A percentile compares a stretch with the other conserved stretches of the same genome.
Evolutionary conservation across 1,140 invertebrate species (phyloP).

Genomic region (Monomorium pharaonis): DNA sequence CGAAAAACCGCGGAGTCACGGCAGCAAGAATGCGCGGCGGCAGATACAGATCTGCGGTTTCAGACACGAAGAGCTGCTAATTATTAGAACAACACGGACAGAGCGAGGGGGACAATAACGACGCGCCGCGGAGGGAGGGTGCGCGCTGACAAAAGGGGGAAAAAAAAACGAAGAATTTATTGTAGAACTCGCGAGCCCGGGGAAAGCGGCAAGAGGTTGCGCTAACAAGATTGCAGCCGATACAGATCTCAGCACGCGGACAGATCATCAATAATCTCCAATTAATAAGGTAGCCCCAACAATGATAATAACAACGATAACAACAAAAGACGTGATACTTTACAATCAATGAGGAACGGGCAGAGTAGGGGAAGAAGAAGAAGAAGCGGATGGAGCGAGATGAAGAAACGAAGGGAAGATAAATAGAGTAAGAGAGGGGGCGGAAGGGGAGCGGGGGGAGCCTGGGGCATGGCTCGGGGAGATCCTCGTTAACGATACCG

Average conservation of each 20-base stretch:
- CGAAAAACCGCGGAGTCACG: not conserved
- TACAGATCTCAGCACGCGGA: constrained; percentile 14
- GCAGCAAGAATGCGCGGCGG: constrained; percentile 38
- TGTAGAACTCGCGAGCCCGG: not conserved
- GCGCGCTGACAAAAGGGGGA: not conserved
- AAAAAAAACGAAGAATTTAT: not conserved
- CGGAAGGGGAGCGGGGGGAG: not conserved
- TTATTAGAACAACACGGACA: not conserved
- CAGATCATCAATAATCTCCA: constrained; percentile 47
- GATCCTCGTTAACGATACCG: constrained; percentile 71
- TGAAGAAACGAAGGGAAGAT: constrained; percentile 43
- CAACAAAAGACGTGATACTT: constrained; percentile 24
- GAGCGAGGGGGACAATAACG: not conserved
- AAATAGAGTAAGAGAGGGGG: not conserved
- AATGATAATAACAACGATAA: constrained; percentile 51
- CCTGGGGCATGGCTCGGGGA: constrained; percentile 26
- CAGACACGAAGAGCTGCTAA: not conserved
- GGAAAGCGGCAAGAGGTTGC: not conserved
- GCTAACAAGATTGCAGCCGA: constrained; percentile 4
- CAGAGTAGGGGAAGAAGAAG: constrained; percentile 26
- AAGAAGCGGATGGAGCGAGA: constrained; percentile 9
- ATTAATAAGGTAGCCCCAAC: constrained; percentile 36
- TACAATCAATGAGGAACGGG: constrained; percentile 32
- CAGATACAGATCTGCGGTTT: not conserved
- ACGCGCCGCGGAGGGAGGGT: not conserved